These are phyloP conservation scores for Thalassoma bifasciatum DNA, from an alignment of 2,113 vertebrate species.

Conservation along the genomic window DNA sequence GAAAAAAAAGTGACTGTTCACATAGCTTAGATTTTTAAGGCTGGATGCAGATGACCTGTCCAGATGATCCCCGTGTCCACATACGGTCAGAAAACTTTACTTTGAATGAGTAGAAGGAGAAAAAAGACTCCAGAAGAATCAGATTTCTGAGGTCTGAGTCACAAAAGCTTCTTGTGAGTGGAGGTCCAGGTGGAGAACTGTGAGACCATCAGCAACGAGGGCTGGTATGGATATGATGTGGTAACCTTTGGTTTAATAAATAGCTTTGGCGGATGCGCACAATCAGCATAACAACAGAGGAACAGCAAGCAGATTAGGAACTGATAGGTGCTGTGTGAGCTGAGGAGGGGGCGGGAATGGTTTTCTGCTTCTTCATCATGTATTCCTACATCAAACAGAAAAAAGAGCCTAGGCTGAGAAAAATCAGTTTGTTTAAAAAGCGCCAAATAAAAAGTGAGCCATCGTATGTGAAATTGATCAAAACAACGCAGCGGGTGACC, in stretches of 20 bases:
- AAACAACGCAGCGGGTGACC: no score
- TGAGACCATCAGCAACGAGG: neutral
- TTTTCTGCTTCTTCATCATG: neutral
- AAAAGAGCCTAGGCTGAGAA: no score
- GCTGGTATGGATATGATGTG: neutral
- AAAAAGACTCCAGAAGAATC: constrained; percentile 34
- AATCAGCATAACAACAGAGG: constrained; percentile 38
- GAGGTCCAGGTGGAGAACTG: constrained; percentile 28
- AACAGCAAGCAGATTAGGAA: neutral
- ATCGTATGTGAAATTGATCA: no score
- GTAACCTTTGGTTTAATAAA: constrained; percentile 4
- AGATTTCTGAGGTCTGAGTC: constrained; percentile 62
- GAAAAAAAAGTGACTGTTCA: constrained; percentile 49
- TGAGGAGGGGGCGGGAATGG: no score
- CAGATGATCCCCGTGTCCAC: constrained; percentile 8
- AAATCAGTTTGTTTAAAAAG: no score
- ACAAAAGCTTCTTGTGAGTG: constrained; percentile 70
- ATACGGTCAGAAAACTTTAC: constrained; percentile 1
- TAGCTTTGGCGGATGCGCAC: constrained; percentile 3
- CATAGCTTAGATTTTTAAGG: constrained; percentile 29
- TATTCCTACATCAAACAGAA: no score
- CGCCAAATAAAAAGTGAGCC: no score
- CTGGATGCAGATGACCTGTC: constrained; percentile 15
- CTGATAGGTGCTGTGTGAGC: constrained; percentile 3
- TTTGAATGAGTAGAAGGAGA: constrained; percentile 12